A percentile compares a stretch with the other conserved stretches of the same genome.
Evolutionary conservation across 2,888 invertebrate species (phyloP).

Genomic region (Punctoribates punctum): DNA sequence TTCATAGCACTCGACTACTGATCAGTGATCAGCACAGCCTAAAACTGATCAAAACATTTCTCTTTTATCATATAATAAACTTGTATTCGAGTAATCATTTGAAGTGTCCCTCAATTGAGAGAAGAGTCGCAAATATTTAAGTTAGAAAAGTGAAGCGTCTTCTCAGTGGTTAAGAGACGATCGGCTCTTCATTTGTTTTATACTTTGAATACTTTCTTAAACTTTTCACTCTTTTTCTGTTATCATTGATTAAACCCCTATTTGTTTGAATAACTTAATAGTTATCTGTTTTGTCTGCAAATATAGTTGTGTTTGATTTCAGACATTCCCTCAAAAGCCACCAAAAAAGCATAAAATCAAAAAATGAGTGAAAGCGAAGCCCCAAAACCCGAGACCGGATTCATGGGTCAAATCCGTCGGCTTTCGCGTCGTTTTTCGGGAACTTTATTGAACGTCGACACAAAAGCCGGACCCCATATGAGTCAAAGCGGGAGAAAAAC

Average conservation of each 20-base stretch:
- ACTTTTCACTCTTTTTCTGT: not conserved
- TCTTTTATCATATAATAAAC: slow-evolving; percentile 10
- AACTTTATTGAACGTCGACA: slow-evolving; percentile 29
- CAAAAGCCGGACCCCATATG: slow-evolving; percentile 5
- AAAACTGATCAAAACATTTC: not conserved
- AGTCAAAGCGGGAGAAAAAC: slow-evolving; percentile 22
- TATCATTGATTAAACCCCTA: no score
- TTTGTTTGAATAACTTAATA: not conserved
- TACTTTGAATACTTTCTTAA: not conserved
- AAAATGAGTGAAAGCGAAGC: slow-evolving; percentile 27
- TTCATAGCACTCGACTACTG: not conserved
- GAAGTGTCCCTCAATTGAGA: slow-evolving; percentile 10
- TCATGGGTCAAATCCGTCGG: slow-evolving; percentile 39
- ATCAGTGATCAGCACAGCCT: not conserved
- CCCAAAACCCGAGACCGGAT: slow-evolving; percentile 28
- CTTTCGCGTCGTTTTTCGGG: slow-evolving; percentile 42
- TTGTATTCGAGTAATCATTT: slow-evolving; percentile 21
- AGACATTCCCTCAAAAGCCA: not conserved
- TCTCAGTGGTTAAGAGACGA: not conserved
- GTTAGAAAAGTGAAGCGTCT: not conserved
- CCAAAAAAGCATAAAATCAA: not conserved
- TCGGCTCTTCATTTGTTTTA: not conserved
- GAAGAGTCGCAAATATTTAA: not conserved
- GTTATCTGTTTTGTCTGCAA: not conserved
- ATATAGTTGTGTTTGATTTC: not conserved